A percentile compares a stretch with the other conserved stretches of the same genome.
Evolutionary conservation across 2,888 invertebrate genomes (phyloP).

Genomic region (Brenthis ino): DNA sequence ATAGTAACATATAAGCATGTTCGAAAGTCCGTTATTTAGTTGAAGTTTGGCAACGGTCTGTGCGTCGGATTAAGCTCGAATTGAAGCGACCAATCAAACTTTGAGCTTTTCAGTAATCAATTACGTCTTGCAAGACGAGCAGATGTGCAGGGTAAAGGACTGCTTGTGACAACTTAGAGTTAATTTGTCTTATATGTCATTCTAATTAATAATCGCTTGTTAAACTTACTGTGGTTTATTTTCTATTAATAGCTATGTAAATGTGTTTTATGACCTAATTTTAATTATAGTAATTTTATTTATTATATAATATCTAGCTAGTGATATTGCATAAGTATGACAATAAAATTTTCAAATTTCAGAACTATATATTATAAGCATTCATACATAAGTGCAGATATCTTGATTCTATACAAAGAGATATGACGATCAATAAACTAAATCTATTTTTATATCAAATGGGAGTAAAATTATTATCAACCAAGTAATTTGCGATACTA

Average conservation of each 20-base stretch:
- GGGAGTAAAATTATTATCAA: too few relatives aligned
- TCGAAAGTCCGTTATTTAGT: slow-evolving; percentile 35
- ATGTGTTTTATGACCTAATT: too few relatives aligned
- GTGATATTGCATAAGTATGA: too few relatives aligned
- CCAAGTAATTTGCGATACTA: too few relatives aligned
- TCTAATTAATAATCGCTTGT: slow-evolving; percentile 20
- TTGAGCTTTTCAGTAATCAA: slow-evolving; percentile 60
- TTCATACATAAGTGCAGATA: too few relatives aligned
- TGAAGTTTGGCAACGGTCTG: slow-evolving; percentile 37
- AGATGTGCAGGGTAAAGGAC: slow-evolving; percentile 40
- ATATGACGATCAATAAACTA: too few relatives aligned
- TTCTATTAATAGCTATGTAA: not conserved
- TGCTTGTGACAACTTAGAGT: slow-evolving; percentile 16
- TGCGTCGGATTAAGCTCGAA: slow-evolving; percentile 49
- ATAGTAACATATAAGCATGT: slow-evolving; percentile 9
- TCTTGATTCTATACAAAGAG: too few relatives aligned
- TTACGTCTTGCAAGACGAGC: slow-evolving; percentile 51
- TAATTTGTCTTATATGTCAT: slow-evolving; percentile 19
- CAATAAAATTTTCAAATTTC: too few relatives aligned
- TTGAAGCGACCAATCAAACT: slow-evolving; percentile 61
- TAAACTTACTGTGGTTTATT: not conserved
- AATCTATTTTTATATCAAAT: too few relatives aligned
- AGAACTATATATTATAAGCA: too few relatives aligned
- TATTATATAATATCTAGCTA: too few relatives aligned
- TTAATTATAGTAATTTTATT: too few relatives aligned